Conservation (phyloP, 2,797 vertebrate species). For the Rhinella marina region DNA sequence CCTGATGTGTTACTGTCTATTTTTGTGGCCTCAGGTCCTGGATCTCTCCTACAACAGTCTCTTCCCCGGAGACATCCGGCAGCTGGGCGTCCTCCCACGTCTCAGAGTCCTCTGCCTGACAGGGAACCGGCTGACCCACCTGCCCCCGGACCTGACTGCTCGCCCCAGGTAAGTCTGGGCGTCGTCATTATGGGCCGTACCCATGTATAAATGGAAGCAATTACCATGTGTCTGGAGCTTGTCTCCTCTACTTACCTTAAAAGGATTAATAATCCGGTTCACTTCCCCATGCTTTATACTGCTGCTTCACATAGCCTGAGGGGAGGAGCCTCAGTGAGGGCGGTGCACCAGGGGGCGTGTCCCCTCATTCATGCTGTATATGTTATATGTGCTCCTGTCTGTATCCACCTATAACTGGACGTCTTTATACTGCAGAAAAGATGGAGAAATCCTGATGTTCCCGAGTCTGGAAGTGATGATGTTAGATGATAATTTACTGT, state of each 20-base stretch:
- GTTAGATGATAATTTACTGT: conserved; percentile 84
- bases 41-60: conserved; percentile 87
- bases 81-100: conserved; percentile 74
- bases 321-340: not conserved
- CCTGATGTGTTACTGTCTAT: not conserved
- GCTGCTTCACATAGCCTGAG: no score
- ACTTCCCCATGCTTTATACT: not conserved
- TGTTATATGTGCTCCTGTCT: no score
- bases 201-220: no score
- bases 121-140: conserved; percentile 78
- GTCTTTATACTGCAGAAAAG: conserved; percentile 60
- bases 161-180: conserved; percentile 66
- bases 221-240: no score
- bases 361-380: no score
- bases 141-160: conserved; percentile 76
- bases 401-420: not conserved
- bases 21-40: conserved; percentile 75
- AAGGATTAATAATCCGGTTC: no score
- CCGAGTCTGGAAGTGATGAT: conserved; percentile 80
- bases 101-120: conserved; percentile 84
- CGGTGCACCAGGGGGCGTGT: no score
- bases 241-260: no score
- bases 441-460: conserved; percentile 67
- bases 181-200: no score
- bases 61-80: conserved; percentile 72